Conservation (phyloP, 2,797 vertebrate species). For the Apodemus agrarius region DNA sequence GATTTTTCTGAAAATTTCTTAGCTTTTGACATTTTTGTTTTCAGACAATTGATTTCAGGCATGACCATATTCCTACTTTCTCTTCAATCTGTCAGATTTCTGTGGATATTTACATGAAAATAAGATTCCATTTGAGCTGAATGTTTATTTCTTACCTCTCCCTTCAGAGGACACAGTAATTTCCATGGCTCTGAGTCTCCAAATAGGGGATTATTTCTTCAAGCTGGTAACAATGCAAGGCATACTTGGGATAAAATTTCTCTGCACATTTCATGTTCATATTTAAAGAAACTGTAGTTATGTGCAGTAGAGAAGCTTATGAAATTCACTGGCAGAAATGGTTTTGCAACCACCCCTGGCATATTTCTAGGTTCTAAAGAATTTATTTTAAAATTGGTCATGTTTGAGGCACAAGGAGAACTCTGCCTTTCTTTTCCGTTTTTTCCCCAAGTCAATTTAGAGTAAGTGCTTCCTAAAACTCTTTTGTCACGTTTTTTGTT, state of each 20-base stretch:
- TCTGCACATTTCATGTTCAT: constrained; percentile 17
- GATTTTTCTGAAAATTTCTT: constrained; percentile 54
- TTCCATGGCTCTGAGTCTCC: constrained; percentile 6
- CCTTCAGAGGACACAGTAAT: constrained; percentile 19
- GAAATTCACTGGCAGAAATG: not conserved
- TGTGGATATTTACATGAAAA: constrained; percentile 56
- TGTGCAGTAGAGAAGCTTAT: not conserved
- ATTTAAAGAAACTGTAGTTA: not conserved
- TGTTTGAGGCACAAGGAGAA: not conserved
- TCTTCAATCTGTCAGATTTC: not conserved
- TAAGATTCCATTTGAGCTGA: constrained; percentile 42
- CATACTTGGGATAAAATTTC: constrained; percentile 21
- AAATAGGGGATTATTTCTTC: constrained; percentile 49
- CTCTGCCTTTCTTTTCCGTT: not conserved
- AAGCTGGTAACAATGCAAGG: not conserved
- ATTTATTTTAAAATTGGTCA: not conserved
- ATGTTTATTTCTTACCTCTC: constrained; percentile 48
- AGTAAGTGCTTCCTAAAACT: not conserved
- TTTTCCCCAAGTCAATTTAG: constrained; percentile 21
- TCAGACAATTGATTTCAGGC: constrained; percentile 12
- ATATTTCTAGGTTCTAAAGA: not conserved
- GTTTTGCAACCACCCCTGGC: not conserved
- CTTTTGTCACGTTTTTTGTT: not conserved
- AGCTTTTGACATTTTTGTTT: constrained; percentile 65
- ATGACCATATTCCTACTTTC: constrained; percentile 3